Evolutionary conservation across 2,113 vertebrate species (phyloP).

Genomic region (Sinocyclocheilus rhinocerous): DNA sequence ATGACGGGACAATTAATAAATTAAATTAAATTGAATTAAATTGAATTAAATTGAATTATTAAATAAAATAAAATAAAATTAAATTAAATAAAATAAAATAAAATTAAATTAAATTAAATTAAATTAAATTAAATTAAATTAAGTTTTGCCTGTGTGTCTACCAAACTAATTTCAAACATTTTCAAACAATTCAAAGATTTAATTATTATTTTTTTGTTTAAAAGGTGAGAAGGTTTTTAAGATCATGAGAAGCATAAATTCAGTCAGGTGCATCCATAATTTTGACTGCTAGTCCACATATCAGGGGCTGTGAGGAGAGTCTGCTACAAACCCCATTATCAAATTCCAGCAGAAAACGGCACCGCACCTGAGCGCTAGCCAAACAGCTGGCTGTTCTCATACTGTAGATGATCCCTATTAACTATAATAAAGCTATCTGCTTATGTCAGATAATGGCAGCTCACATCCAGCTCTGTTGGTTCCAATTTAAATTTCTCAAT

Average conservation of each 20-base stretch:
- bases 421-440: slow-evolving; percentile 79
- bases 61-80: too few species aligned
- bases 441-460: slow-evolving; percentile 79
- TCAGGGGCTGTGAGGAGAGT: too few species aligned
- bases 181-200: too few species aligned
- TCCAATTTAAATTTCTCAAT: slow-evolving; percentile 82
- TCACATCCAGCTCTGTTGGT: slow-evolving; percentile 76
- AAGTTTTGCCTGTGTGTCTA: too few species aligned
- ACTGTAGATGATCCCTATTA: slow-evolving; percentile 75
- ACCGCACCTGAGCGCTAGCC: slow-evolving; percentile 65
- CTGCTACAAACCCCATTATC: slow-evolving; percentile 39
- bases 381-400: slow-evolving; percentile 62
- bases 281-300: background rate
- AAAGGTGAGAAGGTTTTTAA: background rate
- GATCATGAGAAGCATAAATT: background rate
- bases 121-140: too few species aligned
- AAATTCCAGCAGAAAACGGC: slow-evolving; percentile 52
- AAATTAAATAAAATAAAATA: too few species aligned
- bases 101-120: too few species aligned
- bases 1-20: too few species aligned
- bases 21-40: too few species aligned
- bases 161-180: too few species aligned
- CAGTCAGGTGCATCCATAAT: background rate
- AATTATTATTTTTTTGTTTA: too few species aligned
- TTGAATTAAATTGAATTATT: too few species aligned